A percentile compares a stretch with the other conserved stretches of the same genome.
Conservation (phyloP, 2,113 vertebrate species). For the Cheilinus undulatus region DNA sequence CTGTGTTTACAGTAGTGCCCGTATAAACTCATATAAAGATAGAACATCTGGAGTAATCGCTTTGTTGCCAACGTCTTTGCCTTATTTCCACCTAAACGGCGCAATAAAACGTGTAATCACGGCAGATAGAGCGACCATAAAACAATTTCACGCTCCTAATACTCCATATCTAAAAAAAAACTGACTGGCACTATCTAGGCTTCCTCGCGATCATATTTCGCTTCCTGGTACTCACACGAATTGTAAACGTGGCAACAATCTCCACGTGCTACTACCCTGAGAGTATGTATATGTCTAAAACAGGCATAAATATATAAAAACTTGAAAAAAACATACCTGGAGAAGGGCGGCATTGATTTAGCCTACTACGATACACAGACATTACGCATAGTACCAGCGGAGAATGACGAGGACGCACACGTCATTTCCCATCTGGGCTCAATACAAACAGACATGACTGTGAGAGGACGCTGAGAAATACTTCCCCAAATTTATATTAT, state of each 20-base stretch:
- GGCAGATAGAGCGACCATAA: not conserved
- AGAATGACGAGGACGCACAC: constrained; percentile 33
- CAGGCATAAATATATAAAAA: not conserved
- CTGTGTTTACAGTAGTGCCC: not conserved
- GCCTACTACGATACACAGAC: not conserved
- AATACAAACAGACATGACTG: not conserved
- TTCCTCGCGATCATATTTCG: not conserved
- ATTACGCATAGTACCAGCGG: not conserved
- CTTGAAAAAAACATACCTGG: constrained; percentile 30
- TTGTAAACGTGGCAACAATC: not conserved
- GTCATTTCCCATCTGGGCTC: constrained; percentile 29
- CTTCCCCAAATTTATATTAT: not conserved
- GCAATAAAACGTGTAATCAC: not conserved
- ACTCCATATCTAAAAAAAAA: not conserved
- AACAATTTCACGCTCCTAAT: not conserved
- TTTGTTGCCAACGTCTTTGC: not conserved
- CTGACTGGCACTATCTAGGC: not conserved
- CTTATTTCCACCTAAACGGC: not conserved
- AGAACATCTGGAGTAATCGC: not conserved
- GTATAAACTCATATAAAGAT: too few relatives aligned
- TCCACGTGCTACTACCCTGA: not conserved
- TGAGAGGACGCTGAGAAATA: not conserved
- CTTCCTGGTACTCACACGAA: not conserved
- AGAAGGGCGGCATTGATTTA: not conserved
- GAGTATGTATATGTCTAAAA: not conserved